Percentiles rank a stretch among this genome's conserved stretches.
Conservation (phyloP, 2,113 vertebrate species). For the Catharus bicknelli region DNA sequence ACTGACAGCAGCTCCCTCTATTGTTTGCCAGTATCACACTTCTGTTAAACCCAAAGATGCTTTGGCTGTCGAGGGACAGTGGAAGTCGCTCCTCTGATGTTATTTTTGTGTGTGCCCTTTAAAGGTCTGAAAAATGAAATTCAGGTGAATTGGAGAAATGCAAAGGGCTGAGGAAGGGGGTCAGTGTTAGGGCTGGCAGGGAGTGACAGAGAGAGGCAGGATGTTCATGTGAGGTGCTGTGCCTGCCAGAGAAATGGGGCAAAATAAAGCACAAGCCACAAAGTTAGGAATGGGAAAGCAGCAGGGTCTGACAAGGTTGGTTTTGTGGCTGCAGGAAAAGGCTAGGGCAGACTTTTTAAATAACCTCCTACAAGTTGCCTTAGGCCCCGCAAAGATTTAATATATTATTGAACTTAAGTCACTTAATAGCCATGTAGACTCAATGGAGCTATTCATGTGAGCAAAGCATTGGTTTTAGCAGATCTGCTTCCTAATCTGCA, state of each 20-base stretch:
- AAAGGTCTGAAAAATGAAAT: background rate
- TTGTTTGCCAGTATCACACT: slow-evolving; percentile 31
- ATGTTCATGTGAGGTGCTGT: rapidly evolving
- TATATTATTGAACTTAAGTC: slow-evolving; percentile 35
- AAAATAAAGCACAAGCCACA: background rate
- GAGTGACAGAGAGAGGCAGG: background rate
- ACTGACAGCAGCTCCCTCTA: background rate
- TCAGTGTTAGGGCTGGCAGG: background rate
- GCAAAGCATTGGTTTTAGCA: background rate
- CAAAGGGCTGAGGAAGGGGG: background rate
- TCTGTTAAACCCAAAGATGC: background rate
- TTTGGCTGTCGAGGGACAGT: background rate
- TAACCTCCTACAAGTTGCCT: slow-evolving; percentile 18
- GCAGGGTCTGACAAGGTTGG: background rate
- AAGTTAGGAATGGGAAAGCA: background rate
- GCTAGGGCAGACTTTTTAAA: background rate
- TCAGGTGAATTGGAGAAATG: background rate
- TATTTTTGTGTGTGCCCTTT: background rate
- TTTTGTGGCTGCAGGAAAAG: slow-evolving; percentile 6
- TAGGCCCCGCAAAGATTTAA: slow-evolving; percentile 43
- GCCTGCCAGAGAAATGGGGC: background rate
- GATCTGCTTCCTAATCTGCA: slow-evolving; percentile 36
- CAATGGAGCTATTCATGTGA: slow-evolving; percentile 43
- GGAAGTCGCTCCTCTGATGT: background rate
- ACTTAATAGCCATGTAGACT: slow-evolving; percentile 23